Percentiles rank a stretch among this genome's conserved stretches.
phyloP scores from a whole-genome alignment of 2,113 vertebrate genomes.

The Pteronura brasiliensis region DNA sequence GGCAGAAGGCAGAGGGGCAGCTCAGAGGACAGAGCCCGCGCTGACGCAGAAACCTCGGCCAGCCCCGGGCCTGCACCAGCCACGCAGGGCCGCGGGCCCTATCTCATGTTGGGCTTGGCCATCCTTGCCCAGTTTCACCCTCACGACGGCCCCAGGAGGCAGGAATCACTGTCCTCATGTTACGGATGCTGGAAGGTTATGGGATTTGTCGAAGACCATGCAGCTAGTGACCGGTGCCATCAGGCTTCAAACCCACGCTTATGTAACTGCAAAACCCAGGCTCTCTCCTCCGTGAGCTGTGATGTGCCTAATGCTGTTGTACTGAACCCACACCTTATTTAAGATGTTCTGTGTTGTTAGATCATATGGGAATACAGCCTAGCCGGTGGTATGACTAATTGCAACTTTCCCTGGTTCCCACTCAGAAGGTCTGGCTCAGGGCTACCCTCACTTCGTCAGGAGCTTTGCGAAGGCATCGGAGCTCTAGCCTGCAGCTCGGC shows the following conservation, averaged over 20 bases:
- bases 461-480: not conserved
- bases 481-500: not conserved
- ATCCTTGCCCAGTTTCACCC: not conserved
- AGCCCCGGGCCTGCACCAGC: not conserved
- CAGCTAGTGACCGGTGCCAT: not conserved
- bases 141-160: not conserved
- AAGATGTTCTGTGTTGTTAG: not conserved
- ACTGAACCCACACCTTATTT: not conserved
- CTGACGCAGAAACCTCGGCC: not conserved
- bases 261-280: not conserved
- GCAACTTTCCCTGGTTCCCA: not conserved
- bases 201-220: not conserved
- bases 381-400: not conserved
- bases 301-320: not conserved
- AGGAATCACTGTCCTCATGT: not conserved
- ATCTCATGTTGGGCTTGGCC: not conserved
- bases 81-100: fast-evolving
- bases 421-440: not conserved
- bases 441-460: not conserved
- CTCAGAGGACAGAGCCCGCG: not conserved
- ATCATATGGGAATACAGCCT: not conserved
- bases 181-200: not conserved
- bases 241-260: no score
- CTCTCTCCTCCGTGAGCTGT: not conserved
- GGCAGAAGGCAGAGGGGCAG: not conserved